Evolutionary conservation across 2,113 vertebrate species (phyloP).

Genomic region (Ictidomys tridecemlineatus): DNA sequence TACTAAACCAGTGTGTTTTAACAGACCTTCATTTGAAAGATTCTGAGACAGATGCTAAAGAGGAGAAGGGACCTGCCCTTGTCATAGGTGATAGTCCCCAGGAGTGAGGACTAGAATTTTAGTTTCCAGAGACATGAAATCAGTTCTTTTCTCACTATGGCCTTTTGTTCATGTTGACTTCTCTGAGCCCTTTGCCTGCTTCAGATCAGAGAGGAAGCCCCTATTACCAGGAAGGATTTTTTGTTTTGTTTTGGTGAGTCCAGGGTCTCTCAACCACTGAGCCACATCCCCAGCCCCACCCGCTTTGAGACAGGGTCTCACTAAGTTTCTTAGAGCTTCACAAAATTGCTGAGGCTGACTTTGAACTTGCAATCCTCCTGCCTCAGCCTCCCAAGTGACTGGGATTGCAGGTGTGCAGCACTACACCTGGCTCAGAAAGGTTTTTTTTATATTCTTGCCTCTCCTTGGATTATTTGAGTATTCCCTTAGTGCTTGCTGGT

Average conservation of each 20-base stretch:
- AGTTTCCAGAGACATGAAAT: background rate
- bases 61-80: background rate
- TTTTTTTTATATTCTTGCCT: constrained; percentile 35
- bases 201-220: too few relatives aligned
- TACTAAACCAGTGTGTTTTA: background rate
- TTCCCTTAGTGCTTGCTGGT: constrained; percentile 25
- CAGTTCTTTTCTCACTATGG: too few relatives aligned
- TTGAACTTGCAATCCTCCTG: background rate
- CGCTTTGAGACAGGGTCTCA: too few relatives aligned
- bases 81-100: background rate
- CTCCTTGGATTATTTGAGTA: background rate
- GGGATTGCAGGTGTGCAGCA: too few relatives aligned
- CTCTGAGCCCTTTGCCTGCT: too few relatives aligned
- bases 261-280: too few relatives aligned
- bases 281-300: too few relatives aligned
- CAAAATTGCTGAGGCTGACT: background rate
- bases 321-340: too few relatives aligned
- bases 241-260: too few relatives aligned
- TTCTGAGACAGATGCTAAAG: constrained; percentile 21
- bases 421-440: background rate
- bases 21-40: background rate
- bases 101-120: background rate
- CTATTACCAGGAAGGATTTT: too few relatives aligned
- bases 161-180: too few relatives aligned
- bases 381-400: too few relatives aligned